phyloP scores from a whole-genome alignment of 2,113 vertebrate species.

The Loxodonta africana region DNA sequence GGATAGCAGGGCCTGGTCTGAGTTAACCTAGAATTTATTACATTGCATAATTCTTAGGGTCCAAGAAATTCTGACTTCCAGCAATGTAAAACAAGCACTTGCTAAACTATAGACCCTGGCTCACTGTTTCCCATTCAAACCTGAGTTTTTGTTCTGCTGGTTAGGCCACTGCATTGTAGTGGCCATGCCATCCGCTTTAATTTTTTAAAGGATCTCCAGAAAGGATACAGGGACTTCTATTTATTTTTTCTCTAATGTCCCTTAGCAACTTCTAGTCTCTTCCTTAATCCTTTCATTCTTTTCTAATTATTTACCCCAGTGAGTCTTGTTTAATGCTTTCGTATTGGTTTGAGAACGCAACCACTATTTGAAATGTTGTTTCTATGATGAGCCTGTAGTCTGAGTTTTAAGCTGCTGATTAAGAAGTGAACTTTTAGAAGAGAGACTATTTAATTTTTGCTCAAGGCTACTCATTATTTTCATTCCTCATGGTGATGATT shows the following conservation, averaged over 20 bases:
- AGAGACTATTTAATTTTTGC: not conserved
- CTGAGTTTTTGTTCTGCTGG: not conserved
- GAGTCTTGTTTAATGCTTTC: not conserved
- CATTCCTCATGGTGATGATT: not conserved
- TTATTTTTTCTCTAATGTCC: not conserved
- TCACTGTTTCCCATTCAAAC: not conserved
- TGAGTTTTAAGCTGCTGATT: not conserved
- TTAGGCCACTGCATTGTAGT: too few relatives aligned
- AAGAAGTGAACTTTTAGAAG: not conserved
- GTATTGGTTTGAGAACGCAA: not conserved
- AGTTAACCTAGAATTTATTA: constrained; percentile 68
- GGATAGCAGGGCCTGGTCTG: constrained; percentile 51
- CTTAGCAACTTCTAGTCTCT: not conserved
- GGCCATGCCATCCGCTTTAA: not conserved
- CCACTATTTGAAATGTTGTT: not conserved
- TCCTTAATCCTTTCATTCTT: not conserved
- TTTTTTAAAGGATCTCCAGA: not conserved
- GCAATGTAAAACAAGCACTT: not conserved
- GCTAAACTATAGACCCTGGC: not conserved
- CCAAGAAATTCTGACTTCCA: constrained; percentile 66
- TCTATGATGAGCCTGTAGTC: not conserved
- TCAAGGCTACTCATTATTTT: not conserved
- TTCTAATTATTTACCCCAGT: not conserved
- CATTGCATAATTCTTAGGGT: constrained; percentile 47
- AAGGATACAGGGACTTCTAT: not conserved